These are phyloP conservation scores for Pterocles orientalis DNA, from an alignment of 2,113 vertebrate genomes.

Conservation along the genomic window DNA sequence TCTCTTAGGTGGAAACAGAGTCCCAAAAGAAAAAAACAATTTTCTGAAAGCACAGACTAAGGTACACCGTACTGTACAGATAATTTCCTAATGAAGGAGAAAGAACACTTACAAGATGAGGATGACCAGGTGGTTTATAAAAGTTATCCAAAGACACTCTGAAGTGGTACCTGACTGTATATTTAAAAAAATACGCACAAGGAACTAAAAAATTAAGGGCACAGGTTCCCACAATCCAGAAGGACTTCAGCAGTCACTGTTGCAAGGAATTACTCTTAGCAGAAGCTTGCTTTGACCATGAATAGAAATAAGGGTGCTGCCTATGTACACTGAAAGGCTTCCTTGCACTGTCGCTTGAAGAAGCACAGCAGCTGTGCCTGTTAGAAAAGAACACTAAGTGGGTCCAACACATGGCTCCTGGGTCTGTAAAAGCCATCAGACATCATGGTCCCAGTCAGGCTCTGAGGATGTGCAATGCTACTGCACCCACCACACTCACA, in stretches of 20 bases:
- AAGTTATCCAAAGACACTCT: neutral
- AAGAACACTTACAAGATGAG: neutral
- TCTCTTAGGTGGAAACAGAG: neutral
- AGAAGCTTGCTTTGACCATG: neutral
- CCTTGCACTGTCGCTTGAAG: neutral
- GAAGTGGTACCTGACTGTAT: neutral
- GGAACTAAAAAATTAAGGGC: neutral
- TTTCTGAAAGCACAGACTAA: neutral
- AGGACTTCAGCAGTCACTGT: neutral
- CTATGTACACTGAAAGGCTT: neutral
- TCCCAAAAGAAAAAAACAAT: neutral
- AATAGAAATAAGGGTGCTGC: neutral
- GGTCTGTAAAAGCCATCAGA: neutral
- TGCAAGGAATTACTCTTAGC: neutral
- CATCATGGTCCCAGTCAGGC: neutral
- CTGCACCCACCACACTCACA: neutral
- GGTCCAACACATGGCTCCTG: neutral
- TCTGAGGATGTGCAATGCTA: neutral
- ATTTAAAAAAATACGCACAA: neutral
- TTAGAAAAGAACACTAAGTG: neutral
- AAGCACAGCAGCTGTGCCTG: neutral
- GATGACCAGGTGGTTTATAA: neutral
- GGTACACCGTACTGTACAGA: neutral
- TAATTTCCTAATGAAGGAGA: neutral
- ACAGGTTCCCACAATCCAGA: neutral